Base-by-base conservation (phyloP, 2,888 invertebrate genomes). In the Atethmia centrago region DNA sequence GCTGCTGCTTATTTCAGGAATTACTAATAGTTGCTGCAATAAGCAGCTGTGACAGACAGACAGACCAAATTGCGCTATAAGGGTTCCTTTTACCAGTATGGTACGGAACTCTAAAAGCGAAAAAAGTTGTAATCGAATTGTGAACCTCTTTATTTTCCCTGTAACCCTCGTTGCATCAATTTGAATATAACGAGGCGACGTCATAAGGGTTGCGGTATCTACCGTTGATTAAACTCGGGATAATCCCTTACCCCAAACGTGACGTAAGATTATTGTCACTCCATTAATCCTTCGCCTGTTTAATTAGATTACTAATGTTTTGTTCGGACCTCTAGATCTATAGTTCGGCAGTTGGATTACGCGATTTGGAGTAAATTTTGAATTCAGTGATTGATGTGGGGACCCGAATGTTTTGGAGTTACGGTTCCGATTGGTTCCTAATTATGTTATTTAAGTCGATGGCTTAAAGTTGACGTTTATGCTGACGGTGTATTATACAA, bases 261-360 rank as follows among this genome's bases (percentile, higher is more conserved):
- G 91, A 92, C 90, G 89, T 93, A 92, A 95, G 94, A 95, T 95
- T 95, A 95, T 95, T 95, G 95, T 95, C 95, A 95, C 94, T 91
- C 94, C 94, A 95, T 95, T 95, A 94, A 95, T 94, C 94, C 93
- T 77, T 86, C 85, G 90, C 90, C 90, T 91, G 92, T 93, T 94
- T 94, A 95, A 95, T 95, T 94, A 95, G 91, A 94, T 93, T 80
- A 86, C 84, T 80, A 84, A 84, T 84, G 80, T 86, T 86, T 83
- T 84, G 83, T 85, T 73, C 78, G 79, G 72, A 74, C 80, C 68
- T 74, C 61, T 62, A 71, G 75, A 75, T 76, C 81, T 71, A 71
- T 79, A 70, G 74, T 79, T 77, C 74, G 82, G 79, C 77, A 74
- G 77, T 82, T 81, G 85, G 87, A 84, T 86, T 86, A 82, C 74